Evolutionary conservation across 2,113 vertebrate genomes (phyloP).

Genomic region (Pao palembangensis): DNA sequence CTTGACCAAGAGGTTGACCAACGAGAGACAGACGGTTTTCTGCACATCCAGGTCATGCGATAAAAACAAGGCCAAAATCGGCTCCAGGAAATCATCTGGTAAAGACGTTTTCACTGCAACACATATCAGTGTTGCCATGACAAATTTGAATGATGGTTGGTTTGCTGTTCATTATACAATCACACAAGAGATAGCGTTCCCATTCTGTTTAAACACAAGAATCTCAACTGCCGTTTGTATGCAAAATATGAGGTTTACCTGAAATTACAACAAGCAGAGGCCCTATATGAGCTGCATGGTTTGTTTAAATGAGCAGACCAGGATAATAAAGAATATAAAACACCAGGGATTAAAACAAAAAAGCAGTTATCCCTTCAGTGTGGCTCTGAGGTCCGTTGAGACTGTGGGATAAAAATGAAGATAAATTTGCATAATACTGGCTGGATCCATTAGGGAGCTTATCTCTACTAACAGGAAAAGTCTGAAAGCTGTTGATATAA

Average conservation of each 20-base stretch:
- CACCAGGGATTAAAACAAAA: not conserved
- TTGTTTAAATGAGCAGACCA: not conserved
- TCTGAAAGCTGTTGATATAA: not conserved
- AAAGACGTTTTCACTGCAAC: conserved; percentile 66
- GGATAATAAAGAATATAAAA: not conserved
- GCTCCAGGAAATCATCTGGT: conserved; percentile 71
- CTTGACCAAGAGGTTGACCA: conserved; percentile 78
- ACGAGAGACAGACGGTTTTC: conserved; percentile 72
- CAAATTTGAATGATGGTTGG: too few species aligned
- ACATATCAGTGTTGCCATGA: not conserved
- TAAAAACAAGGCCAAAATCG: conserved; percentile 69
- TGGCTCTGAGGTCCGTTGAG: too few species aligned
- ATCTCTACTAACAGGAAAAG: conserved; percentile 10
- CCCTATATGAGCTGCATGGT: not conserved
- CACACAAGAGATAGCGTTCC: too few species aligned
- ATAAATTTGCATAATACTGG: conserved; percentile 59
- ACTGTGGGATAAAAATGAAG: too few species aligned
- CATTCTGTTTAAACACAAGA: not conserved
- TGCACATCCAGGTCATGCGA: conserved; percentile 78
- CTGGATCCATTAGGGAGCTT: conserved; percentile 14
- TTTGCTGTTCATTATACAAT: too few species aligned
- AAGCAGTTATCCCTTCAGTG: not conserved
- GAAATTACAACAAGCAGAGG: not conserved
- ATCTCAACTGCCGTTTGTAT: not conserved
- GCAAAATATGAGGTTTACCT: not conserved